Base-by-base conservation (phyloP, 2,797 vertebrate genomes). In the Taeniopygia guttata region DNA sequence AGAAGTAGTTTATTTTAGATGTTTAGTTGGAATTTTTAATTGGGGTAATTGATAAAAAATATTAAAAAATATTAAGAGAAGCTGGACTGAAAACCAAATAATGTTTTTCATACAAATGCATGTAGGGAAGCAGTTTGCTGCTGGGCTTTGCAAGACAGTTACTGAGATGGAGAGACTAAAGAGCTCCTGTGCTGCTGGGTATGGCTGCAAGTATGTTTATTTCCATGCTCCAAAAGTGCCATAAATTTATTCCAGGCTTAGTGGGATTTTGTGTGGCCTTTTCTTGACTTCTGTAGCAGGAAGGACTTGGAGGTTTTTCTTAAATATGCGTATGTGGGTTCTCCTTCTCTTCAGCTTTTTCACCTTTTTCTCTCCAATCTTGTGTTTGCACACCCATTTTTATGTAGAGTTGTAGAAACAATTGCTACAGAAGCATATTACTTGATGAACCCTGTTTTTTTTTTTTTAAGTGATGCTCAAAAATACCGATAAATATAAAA, bases 281-380 rank as follows among this genome's bases (percentile, higher is more conserved):
- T 46, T 78, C 21, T n/a, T 60, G 66, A 84, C 42, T 81, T 78
- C 20, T 40, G 56, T 25, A 48, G 45, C 14, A 60, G 66, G 46
- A 86, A 86, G 26, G n/a, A 54, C 60, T 54, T 54, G 34, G 27
- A 75, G 27, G 8, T 68, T 78, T 70, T 67, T 70, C 70, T 25
- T 66, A 46, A 20, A 4, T 54, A 1, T 13, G 7, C 0, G 1
- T 26, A 1, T 63, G 2, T 51, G 14, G 13, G 5, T 75, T 85
- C 13, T 78, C 2, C 12, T 55, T 43, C 15, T 36, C n/a, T 75
- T 76, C 27, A 59, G 15, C 40, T 54, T 67, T 77, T 75, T 48
- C 11, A n/a, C 5, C 4, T 49, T 81, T 77, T 75, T 17, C 18
- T 81, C n/a, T 84, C 14, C 45, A 17, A 32, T 48, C 25, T 40